These are phyloP conservation scores for Pseudomyrmex sp. DNA, from an alignment of 1,140 invertebrate genomes.

Conservation along the genomic window DNA sequence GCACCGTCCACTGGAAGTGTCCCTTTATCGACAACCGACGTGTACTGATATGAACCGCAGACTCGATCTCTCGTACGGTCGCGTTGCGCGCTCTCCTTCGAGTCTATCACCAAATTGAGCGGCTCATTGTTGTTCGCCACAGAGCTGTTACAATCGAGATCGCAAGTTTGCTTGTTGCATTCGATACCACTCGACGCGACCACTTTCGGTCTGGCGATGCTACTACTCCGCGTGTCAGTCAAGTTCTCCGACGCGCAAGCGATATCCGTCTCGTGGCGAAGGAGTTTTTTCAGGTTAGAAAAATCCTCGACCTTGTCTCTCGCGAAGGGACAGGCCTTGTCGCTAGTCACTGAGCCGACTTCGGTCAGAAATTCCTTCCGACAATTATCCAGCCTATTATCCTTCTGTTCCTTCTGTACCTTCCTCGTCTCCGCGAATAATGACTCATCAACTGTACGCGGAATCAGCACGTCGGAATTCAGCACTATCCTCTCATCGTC, in stretches of 20 bases:
- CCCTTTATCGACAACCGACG: conserved; percentile 17
- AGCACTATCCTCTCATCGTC: conserved; percentile 17
- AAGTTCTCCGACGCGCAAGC: conserved; percentile 28
- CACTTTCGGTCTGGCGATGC: conserved; percentile 5
- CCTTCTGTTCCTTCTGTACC: conserved; percentile 29
- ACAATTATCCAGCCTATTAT: conserved; percentile 51
- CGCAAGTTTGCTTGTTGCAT: conserved; percentile 37
- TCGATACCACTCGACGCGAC: conserved; percentile 43
- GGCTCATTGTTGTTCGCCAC: conserved; percentile 54
- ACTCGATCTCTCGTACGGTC: conserved; percentile 32
- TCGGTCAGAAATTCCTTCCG: conserved; percentile 30
- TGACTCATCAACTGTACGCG: conserved; percentile 31
- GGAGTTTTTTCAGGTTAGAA: neutral
- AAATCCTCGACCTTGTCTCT: conserved; percentile 35
- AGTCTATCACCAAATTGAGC: conserved; percentile 61
- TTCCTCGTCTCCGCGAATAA: conserved; percentile 33
- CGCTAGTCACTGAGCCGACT: conserved; percentile 44
- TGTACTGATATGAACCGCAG: conserved; percentile 23
- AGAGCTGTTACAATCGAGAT: conserved; percentile 28
- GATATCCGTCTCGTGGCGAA: conserved; percentile 17
- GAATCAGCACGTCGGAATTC: conserved; percentile 42
- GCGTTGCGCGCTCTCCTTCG: neutral
- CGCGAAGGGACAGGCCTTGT: neutral
- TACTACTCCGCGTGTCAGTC: conserved; percentile 2
- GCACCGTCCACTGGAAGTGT: conserved; percentile 33